Base-by-base conservation (phyloP, 2,888 invertebrate species). In the Cetonia aurata region DNA sequence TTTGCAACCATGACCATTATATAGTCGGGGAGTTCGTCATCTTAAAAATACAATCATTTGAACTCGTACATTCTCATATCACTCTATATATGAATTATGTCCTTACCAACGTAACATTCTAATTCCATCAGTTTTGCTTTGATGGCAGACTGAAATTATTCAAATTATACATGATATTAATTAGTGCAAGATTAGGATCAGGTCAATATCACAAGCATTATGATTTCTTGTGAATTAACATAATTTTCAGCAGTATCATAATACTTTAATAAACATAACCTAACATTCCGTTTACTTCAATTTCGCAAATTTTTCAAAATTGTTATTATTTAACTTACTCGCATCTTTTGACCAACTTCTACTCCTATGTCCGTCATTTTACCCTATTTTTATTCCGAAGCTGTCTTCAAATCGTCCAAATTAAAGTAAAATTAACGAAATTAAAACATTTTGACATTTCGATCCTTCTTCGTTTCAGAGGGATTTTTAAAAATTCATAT, bases 1-100 rank as follows among this genome's bases (percentile, higher is more conserved):
- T 99, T 99, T 1, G 98, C 98, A 33, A 99, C 96, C 96, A 99
- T 96, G 9, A 99, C 98, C 95, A 99, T 96, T 69, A 99, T 96
- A 86, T 99, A 99, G 84, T 99, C 99, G 0, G 98, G 98, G 31
- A 99, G 86, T 84, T 99, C 99, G 86, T 98, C 97, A 86, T 99
- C 96, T 93, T 80, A 33, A 82, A 82, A 76, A 12, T 50, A 12
- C 25, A 68, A 19, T 70, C 37, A 44, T 67, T 68, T 19, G 67
- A 71, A 56, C 3, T 65, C 57, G 72, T 42, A 15, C 10, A 25
- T 31, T 46, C 17, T 37, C 9, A 50, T 13, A 25, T 2, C n/a
- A 33, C 56, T 71, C 66, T 67, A 55, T 48, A 52, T 48, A n/a
- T n/a, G 33, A 15, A 44, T 46, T 67, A 2, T 52, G 37, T 42